Base-by-base conservation (phyloP, 2,888 invertebrate species). In the Tuberolachnus salignus region DNA sequence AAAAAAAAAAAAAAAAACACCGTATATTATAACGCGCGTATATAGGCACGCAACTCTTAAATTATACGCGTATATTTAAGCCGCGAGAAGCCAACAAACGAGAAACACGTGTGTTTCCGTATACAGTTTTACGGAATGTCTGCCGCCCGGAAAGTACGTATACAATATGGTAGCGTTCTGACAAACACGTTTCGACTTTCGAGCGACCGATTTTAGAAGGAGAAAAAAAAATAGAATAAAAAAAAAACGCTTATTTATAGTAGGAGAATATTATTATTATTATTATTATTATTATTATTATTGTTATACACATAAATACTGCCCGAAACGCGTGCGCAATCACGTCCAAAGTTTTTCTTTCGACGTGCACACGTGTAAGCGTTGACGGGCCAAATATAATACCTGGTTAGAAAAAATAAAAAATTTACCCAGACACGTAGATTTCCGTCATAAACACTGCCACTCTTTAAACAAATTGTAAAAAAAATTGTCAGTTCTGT, bases 41-140 rank as follows among this genome's bases (percentile, higher is more conserved):
- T 72, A 72, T 72, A 72, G 46, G 61, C 42, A 73, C 19, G 61
- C 26, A 21, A 23, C 23, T n/a, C 26, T 26, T 63, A 63, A 73
- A 63, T n/a, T 44, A 74, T 63, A 74, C 21, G 14, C 23, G 21
- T 10, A 55, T 55, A 55, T 21, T 8, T 23, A 13, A 42, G 70
- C 34, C n/a, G 26, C 23, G 21, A 46, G 51, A 26, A 51, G 59
- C 78, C 67, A 78, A 69, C 26, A 69, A 78, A 67, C 23, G 46
- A 78, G 67, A 49, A 69, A 69, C 78, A 78, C 19, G 67, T 78
- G 73, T 64, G 42, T 63, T 64, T 14, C 13, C 16, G 63, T 42
- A 26, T 21, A 49, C 34, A 23, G 23, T 44, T 74, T 74, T 64
- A 49, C 53, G 63, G 73, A 74, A 74, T 64, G 63, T 74, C 42